Conservation (phyloP, 1,140 invertebrate species). For the Tyrophagus putrescentiae region DNA sequence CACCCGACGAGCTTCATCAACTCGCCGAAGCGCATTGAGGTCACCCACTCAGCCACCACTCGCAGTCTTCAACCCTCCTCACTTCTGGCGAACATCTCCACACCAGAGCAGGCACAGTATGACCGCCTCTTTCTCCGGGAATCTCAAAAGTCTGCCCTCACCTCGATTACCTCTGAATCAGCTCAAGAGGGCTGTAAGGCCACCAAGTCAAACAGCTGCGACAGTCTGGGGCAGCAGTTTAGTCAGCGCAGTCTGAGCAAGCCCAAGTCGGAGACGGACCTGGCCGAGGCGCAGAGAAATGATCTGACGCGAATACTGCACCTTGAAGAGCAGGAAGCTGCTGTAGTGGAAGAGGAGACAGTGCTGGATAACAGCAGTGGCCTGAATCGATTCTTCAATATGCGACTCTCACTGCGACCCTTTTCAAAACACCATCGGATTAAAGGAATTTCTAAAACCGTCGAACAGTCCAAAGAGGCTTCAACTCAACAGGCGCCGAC, state of each 20-base stretch:
- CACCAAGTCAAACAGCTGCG: conserved; percentile 1
- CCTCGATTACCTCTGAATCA: neutral
- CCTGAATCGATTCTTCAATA: conserved; percentile 7
- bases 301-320: neutral
- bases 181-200: neutral
- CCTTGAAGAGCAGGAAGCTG: neutral
- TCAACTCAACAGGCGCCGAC: neutral
- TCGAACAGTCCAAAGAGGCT: conserved; percentile 6
- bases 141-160: neutral
- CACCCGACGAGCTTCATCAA: neutral
- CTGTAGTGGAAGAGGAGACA: too few relatives aligned
- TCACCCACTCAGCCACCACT: neutral
- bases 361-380: neutral
- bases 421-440: conserved; percentile 8
- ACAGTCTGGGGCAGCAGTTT: neutral
- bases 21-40: neutral
- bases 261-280: neutral
- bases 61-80: neutral
- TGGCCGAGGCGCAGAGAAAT: neutral
- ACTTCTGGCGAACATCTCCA: neutral
- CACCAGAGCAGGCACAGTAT: neutral
- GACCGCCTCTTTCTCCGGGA: neutral
- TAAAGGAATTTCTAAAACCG: too few relatives aligned
- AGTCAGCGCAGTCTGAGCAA: neutral
- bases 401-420: conserved; percentile 6